A percentile compares a stretch with the other conserved stretches of the same genome.
Conservation (phyloP, 2,888 invertebrate genomes). For the Lissocephala sabroskyi region DNA sequence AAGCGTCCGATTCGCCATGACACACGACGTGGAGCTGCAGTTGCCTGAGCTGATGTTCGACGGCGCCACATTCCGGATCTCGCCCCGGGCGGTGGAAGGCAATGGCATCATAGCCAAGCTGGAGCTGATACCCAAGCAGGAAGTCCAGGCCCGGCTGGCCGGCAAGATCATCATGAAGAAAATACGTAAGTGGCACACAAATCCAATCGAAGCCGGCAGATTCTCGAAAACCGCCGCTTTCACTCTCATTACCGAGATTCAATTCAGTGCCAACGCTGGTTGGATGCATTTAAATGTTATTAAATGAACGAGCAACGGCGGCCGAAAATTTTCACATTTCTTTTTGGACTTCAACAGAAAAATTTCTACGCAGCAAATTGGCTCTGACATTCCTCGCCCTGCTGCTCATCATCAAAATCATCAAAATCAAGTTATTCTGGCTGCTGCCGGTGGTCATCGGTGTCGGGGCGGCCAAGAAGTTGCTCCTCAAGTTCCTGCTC, state of each 20-base stretch:
- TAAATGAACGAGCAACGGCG: too few species aligned
- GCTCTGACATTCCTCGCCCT: conserved; percentile 83
- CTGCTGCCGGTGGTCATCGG: conserved; percentile 85
- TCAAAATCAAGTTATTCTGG: conserved; percentile 86
- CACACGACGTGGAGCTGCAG: conserved; percentile 82
- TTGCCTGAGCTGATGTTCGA: conserved; percentile 83
- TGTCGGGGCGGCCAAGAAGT: conserved; percentile 86
- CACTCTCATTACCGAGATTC: conserved; percentile 12
- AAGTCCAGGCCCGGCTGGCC: conserved; percentile 71
- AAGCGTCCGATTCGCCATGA: conserved; percentile 82
- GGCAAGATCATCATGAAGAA: conserved; percentile 77
- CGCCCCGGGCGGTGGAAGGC: conserved; percentile 81
- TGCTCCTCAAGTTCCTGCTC: conserved; percentile 84
- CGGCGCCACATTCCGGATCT: conserved; percentile 81
- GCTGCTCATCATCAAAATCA: conserved; percentile 83
- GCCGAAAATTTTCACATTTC: conserved; percentile 33
- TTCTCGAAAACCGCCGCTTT: conserved; percentile 21
- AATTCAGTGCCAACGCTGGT: conserved; percentile 5
- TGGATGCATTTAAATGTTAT: conserved; percentile 7
- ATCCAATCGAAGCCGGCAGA: conserved; percentile 16
- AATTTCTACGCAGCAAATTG: conserved; percentile 83
- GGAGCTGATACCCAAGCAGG: conserved; percentile 77
- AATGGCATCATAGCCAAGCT: conserved; percentile 83
- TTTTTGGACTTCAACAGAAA: conserved; percentile 78
- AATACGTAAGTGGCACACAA: conserved; percentile 67